Conservation (phyloP, 2,888 invertebrate genomes). For the Agrochola macilenta region DNA sequence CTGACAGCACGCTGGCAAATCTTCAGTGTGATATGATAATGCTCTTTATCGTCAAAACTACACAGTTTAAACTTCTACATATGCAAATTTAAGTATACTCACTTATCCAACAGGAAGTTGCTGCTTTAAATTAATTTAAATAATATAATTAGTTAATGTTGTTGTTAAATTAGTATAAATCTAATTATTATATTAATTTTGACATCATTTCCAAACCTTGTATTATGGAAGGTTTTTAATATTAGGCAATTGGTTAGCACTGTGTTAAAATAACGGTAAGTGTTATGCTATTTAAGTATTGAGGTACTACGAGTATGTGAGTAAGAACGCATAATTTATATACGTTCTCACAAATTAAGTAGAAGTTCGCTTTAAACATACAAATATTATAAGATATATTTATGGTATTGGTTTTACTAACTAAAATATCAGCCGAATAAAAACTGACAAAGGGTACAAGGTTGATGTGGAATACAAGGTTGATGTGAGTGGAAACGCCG, state of each 20-base stretch:
- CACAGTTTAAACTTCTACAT: neutral
- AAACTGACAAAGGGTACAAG: neutral
- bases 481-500: too few relatives aligned
- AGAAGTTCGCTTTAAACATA: neutral
- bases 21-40: too few relatives aligned
- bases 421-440: too few relatives aligned
- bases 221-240: slow-evolving; percentile 16
- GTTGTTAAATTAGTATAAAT: neutral
- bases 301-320: slow-evolving; percentile 30
- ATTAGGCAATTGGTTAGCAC: slow-evolving; percentile 36
- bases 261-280: slow-evolving; percentile 17
- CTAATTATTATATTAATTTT: slow-evolving; percentile 23
- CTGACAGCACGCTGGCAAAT: too few relatives aligned
- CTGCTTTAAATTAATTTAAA: slow-evolving; percentile 7
- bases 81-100: neutral
- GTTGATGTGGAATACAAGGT: too few relatives aligned
- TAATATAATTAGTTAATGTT: neutral
- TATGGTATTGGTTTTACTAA: too few relatives aligned
- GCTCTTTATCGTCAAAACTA: neutral
- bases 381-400: neutral
- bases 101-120: slow-evolving; percentile 1
- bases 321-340: neutral
- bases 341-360: neutral
- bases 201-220: slow-evolving; percentile 26
- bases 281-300: slow-evolving; percentile 42